phyloP scores from a whole-genome alignment of 1,140 invertebrate genomes.

The Copidosoma floridanum region DNA sequence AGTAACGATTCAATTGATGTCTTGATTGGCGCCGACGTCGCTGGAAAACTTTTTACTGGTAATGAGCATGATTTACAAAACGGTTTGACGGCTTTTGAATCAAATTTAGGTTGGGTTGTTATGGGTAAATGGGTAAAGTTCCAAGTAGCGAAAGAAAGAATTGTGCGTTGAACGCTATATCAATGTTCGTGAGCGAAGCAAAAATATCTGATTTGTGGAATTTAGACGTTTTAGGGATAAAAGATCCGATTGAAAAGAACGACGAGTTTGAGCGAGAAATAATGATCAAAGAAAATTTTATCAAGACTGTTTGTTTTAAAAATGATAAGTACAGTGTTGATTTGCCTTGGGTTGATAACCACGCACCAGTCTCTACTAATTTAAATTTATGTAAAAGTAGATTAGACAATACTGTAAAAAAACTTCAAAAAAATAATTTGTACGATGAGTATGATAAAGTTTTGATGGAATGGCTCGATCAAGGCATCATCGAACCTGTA shows the following conservation, averaged over 20 bases:
- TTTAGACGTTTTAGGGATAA: slow-evolving; percentile 46
- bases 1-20: slow-evolving; percentile 23
- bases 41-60: slow-evolving; percentile 40
- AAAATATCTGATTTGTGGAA: slow-evolving; percentile 43
- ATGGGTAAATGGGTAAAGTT: slow-evolving; percentile 33
- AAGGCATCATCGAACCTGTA: slow-evolving; percentile 38
- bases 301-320: slow-evolving; percentile 29
- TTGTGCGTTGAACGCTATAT: neutral
- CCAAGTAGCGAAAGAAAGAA: slow-evolving; percentile 1
- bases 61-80: slow-evolving; percentile 27
- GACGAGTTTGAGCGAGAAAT: slow-evolving; percentile 22
- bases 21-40: slow-evolving; percentile 39
- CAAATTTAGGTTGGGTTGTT: slow-evolving; percentile 42
- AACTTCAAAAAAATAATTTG: slow-evolving; percentile 26
- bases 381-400: slow-evolving; percentile 27
- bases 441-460: slow-evolving; percentile 41
- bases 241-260: slow-evolving; percentile 37
- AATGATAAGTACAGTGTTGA: slow-evolving; percentile 37
- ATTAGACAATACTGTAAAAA: slow-evolving; percentile 27
- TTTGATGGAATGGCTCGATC: slow-evolving; percentile 35
- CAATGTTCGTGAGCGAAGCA: slow-evolving; percentile 26
- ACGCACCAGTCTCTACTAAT: slow-evolving; percentile 30
- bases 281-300: slow-evolving; percentile 36
- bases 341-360: slow-evolving; percentile 40
- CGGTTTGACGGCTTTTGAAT: slow-evolving; percentile 43